These are phyloP conservation scores for Ophioninae sp. DNA, from an alignment of 2,888 invertebrate species.

Conservation along the genomic window DNA sequence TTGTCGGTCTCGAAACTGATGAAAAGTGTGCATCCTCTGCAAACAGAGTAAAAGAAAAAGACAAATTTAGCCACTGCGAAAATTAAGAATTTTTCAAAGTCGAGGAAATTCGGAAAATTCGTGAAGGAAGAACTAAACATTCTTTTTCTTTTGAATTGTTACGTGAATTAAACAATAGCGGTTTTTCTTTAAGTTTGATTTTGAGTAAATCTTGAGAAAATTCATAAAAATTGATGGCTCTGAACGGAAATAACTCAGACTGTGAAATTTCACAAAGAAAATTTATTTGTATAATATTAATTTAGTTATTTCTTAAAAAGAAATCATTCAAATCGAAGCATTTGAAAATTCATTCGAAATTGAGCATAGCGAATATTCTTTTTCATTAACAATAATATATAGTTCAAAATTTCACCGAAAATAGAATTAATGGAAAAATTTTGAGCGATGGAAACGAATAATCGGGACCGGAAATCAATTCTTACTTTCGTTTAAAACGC, in stretches of 20 bases:
- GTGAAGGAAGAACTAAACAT: background rate
- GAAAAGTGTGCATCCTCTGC: conserved; percentile 90
- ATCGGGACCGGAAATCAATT: background rate
- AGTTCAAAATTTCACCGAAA: too few relatives aligned
- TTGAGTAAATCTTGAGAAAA: background rate
- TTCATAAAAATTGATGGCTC: background rate
- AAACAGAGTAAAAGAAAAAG: conserved; percentile 63
- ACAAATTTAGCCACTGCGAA: conserved; percentile 23
- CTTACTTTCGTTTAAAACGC: background rate
- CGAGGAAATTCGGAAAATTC: background rate
- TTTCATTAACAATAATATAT: background rate
- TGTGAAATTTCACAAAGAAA: too few relatives aligned
- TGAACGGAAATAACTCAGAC: too few relatives aligned
- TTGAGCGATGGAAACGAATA: background rate
- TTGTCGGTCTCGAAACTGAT: conserved; percentile 90
- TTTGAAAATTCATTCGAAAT: too few relatives aligned
- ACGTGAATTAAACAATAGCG: background rate
- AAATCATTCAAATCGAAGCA: too few relatives aligned
- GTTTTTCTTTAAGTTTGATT: background rate
- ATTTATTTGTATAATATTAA: too few relatives aligned
- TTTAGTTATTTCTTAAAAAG: too few relatives aligned
- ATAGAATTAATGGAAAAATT: background rate
- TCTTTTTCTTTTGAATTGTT: background rate
- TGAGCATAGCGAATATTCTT: background rate
- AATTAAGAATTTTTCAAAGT: background rate